phyloP scores from a whole-genome alignment of 2,113 vertebrate species.

The Sapayoa aenigma region DNA sequence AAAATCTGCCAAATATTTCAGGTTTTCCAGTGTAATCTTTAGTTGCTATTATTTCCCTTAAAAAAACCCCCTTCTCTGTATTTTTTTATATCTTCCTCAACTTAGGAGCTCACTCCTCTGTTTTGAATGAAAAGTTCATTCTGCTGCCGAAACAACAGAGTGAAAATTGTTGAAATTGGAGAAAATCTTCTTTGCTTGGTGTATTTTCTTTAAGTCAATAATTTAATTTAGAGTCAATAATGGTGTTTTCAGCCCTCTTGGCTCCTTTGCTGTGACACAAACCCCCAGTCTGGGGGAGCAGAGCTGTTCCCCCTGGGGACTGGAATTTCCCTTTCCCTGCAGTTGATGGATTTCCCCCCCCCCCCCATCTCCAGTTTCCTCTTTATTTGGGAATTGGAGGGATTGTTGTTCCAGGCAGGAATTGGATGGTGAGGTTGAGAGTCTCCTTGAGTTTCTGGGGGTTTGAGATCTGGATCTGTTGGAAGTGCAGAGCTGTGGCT shows the following conservation, averaged over 20 bases:
- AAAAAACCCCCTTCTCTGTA: neutral
- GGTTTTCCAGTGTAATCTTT: neutral
- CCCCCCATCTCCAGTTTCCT: neutral
- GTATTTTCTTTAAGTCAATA: neutral
- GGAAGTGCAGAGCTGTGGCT: neutral
- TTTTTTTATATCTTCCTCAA: neutral
- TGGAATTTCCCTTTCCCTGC: neutral
- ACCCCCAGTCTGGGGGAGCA: neutral
- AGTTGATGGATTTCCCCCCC: too few species aligned
- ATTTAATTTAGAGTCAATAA: neutral
- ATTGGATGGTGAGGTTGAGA: neutral
- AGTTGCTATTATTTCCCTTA: neutral
- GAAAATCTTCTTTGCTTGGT: neutral
- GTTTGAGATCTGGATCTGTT: neutral
- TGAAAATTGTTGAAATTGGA: neutral
- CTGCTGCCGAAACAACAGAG: neutral
- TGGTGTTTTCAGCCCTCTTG: neutral
- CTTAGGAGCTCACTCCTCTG: neutral
- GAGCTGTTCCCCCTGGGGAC: neutral
- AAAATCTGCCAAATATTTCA: neutral
- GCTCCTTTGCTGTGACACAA: neutral
- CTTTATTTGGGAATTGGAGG: fast-evolving
- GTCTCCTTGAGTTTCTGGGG: neutral
- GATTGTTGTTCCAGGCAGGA: neutral
- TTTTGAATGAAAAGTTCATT: neutral